Conservation (phyloP, 2,888 invertebrate species). For the Erpobdella octoculata region DNA sequence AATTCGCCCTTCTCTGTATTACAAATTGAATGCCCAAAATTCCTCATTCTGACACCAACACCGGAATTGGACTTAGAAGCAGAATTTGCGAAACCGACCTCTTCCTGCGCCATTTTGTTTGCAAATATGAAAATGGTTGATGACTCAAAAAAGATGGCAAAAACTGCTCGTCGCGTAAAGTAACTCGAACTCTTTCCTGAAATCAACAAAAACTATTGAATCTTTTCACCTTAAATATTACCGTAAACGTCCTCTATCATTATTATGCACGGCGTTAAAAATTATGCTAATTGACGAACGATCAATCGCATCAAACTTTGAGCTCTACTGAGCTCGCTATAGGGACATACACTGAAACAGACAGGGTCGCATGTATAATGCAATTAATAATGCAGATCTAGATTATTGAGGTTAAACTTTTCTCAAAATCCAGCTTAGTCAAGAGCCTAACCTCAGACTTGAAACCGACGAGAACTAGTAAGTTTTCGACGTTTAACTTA, state of each 20-base stretch:
- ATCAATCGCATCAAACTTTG: neutral
- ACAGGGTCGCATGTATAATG: too few species aligned
- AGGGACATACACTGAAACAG: too few species aligned
- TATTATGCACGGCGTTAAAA: neutral
- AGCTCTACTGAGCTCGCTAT: too few species aligned
- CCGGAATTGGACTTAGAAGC: conserved; percentile 11
- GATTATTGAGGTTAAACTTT: too few species aligned
- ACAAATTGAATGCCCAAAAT: conserved; percentile 25
- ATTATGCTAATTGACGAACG: conserved; percentile 7
- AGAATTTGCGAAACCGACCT: conserved; percentile 17
- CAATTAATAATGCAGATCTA: too few species aligned
- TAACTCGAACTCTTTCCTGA: neutral
- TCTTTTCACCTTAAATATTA: neutral
- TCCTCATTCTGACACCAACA: conserved; percentile 11
- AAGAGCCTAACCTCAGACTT: too few species aligned
- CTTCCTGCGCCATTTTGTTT: conserved; percentile 31
- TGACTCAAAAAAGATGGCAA: conserved; percentile 15
- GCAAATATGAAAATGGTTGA: conserved; percentile 19
- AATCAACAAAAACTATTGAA: neutral
- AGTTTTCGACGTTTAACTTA: too few species aligned
- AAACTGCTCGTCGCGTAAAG: neutral
- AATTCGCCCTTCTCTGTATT: conserved; percentile 30
- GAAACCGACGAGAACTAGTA: too few species aligned
- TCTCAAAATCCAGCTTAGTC: too few species aligned
- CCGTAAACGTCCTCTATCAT: neutral